phyloP scores from a whole-genome alignment of 53 echinoderm and acorn worm genomes.

The Crossaster papposus region DNA sequence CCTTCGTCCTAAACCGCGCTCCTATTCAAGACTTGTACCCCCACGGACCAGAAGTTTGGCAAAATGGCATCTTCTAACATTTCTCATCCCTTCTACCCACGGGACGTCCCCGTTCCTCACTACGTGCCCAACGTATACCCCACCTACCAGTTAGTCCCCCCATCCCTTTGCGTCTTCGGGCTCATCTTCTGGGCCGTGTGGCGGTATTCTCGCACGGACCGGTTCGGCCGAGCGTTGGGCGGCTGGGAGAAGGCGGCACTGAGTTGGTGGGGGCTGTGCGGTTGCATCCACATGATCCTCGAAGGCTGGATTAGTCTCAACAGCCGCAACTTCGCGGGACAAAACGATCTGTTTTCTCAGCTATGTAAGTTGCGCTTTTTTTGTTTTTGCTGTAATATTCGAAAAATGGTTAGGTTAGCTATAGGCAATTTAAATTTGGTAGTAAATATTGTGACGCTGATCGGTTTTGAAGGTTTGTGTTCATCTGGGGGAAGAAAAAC shows the following conservation, averaged over 20 bases:
- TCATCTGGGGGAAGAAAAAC: too few species aligned
- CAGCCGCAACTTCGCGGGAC: slow-evolving; percentile 50
- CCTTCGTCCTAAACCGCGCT: too few species aligned
- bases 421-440: too few species aligned
- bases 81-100: slow-evolving; percentile 60
- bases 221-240: slow-evolving; percentile 42
- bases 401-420: too few species aligned
- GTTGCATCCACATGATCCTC: slow-evolving; percentile 72
- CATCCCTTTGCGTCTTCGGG: slow-evolving; percentile 44
- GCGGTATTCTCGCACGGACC: slow-evolving; percentile 56
- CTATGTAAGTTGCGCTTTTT: slow-evolving; percentile 87
- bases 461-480: too few species aligned
- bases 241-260: slow-evolving; percentile 63
- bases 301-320: slow-evolving; percentile 69
- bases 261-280: slow-evolving; percentile 87
- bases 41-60: neutral
- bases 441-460: too few species aligned
- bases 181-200: slow-evolving; percentile 60
- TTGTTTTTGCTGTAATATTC: too few species aligned
- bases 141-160: slow-evolving; percentile 8
- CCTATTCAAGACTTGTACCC: neutral
- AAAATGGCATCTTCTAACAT: slow-evolving; percentile 19
- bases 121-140: slow-evolving; percentile 46
- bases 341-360: slow-evolving; percentile 75
- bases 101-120: slow-evolving; percentile 49